These are phyloP conservation scores for Sphenodon punctatus DNA, from an alignment of 2,797 vertebrate species.

Conservation along the genomic window DNA sequence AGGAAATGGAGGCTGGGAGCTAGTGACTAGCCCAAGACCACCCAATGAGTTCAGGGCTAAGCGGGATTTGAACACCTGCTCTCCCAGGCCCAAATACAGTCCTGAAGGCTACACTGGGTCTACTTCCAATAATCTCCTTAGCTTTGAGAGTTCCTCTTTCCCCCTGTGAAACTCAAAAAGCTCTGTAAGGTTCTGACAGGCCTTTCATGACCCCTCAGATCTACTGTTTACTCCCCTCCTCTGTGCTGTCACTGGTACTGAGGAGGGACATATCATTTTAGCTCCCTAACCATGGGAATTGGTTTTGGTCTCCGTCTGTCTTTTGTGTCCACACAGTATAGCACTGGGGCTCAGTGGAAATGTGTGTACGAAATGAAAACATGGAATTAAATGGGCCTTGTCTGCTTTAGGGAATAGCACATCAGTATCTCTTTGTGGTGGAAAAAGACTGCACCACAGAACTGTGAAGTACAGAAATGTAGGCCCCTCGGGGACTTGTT, in stretches of 20 bases:
- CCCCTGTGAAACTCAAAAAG: too few relatives aligned
- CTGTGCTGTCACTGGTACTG: not conserved
- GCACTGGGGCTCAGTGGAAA: not conserved
- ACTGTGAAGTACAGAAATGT: not conserved
- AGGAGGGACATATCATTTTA: not conserved
- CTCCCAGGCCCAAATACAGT: too few relatives aligned
- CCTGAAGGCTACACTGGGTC: too few relatives aligned
- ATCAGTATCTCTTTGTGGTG: not conserved
- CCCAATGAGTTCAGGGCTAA: too few relatives aligned
- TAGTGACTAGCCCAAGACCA: too few relatives aligned
- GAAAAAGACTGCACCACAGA: not conserved
- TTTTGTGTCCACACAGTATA: not conserved
- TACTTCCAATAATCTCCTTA: too few relatives aligned
- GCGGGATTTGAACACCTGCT: too few relatives aligned
- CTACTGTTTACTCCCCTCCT: not conserved
- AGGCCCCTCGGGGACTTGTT: not conserved
- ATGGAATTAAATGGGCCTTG: not conserved
- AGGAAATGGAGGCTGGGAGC: too few relatives aligned
- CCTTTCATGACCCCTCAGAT: too few relatives aligned
- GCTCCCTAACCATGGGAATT: not conserved
- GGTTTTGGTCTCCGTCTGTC: rapidly evolving
- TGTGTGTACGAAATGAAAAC: not conserved
- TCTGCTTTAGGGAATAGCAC: not conserved
- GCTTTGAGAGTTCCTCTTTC: too few relatives aligned
- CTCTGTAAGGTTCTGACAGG: too few relatives aligned